phyloP scores from a whole-genome alignment of 2,888 invertebrate genomes.

The Eilema griseolum region DNA sequence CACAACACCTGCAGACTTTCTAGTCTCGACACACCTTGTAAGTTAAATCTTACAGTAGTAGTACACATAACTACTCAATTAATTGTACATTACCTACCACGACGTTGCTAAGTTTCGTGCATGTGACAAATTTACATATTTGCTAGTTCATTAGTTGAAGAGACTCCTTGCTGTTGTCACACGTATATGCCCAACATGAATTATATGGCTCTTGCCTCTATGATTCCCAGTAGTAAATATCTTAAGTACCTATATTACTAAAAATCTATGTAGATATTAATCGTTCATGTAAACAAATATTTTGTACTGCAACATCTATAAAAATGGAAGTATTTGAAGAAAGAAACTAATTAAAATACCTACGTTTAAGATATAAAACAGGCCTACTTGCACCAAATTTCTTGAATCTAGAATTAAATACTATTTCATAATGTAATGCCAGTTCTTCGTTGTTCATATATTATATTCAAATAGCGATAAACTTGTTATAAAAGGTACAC shows the following conservation, averaged over 20 bases:
- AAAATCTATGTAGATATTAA: conserved; percentile 31
- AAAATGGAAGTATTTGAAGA: conserved; percentile 27
- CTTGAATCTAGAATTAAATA: conserved; percentile 1
- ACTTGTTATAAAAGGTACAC: conserved; percentile 2
- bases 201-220: too few relatives aligned
- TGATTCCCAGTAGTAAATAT: too few relatives aligned
- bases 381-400: neutral
- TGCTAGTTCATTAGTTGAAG: neutral
- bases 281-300: conserved; percentile 29
- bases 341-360: conserved; percentile 5
- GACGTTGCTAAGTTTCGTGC: neutral
- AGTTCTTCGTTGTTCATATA: neutral
- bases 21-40: neutral
- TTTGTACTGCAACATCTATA: conserved; percentile 38
- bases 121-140: neutral
- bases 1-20: neutral
- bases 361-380: neutral
- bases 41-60: neutral
- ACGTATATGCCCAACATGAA: too few relatives aligned
- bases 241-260: neutral
- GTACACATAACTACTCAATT: conserved; percentile 1
- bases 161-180: too few relatives aligned
- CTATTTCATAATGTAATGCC: neutral
- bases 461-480: neutral
- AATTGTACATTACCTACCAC: neutral